Evolutionary conservation across 2,113 vertebrate genomes (phyloP).

Genomic region (Esox niger): DNA sequence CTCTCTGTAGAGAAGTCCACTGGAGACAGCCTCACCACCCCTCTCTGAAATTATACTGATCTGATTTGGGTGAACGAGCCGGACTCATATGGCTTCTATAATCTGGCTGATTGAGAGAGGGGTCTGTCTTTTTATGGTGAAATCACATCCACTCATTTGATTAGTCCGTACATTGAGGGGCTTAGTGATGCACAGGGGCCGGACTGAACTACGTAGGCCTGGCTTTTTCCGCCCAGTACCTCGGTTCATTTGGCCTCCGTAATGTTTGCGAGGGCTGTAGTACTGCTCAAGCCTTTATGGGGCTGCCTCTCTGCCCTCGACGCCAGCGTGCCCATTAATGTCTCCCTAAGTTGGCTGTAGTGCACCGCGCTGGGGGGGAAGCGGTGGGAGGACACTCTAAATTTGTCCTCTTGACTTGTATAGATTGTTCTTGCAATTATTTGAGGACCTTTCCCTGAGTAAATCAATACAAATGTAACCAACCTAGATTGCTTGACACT

Average conservation of each 20-base stretch:
- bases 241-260: not conserved
- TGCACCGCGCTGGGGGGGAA: constrained; percentile 17
- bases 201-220: too few species aligned
- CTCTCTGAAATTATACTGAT: not conserved
- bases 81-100: too few species aligned
- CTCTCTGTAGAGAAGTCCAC: not conserved
- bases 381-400: constrained; percentile 37
- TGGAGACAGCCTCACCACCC: not conserved
- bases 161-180: not conserved
- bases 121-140: not conserved
- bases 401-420: constrained; percentile 59
- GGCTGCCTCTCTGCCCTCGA: not conserved
- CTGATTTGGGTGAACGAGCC: not conserved
- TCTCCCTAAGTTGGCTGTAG: not conserved
- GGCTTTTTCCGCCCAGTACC: too few species aligned
- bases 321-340: not conserved
- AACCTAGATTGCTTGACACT: constrained; percentile 44
- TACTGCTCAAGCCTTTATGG: not conserved
- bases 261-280: not conserved
- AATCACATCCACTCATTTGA: constrained; percentile 3
- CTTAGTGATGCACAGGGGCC: not conserved
- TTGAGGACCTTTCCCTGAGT: constrained; percentile 48
- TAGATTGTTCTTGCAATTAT: constrained; percentile 62
- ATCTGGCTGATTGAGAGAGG: not conserved
- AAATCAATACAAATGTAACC: constrained; percentile 59